Evolutionary conservation across 2,888 invertebrate genomes (phyloP).

Genomic region (Coelogynopora nodosa): DNA sequence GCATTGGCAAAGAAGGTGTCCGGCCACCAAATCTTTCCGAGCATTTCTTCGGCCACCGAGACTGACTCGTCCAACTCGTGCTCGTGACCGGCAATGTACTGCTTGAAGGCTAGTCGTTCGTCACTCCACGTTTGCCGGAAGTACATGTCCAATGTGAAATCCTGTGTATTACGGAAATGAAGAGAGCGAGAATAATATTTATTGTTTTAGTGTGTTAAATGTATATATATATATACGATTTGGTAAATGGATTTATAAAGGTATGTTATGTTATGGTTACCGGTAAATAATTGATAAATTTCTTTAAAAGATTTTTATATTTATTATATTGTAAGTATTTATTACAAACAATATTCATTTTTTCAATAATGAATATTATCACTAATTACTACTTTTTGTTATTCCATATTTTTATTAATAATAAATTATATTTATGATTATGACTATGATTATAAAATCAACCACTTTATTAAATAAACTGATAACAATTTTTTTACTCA

Average conservation of each 20-base stretch:
- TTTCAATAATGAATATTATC: no score
- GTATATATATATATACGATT: background rate
- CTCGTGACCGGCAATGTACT: slow-evolving; percentile 34
- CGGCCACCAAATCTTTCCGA: slow-evolving; percentile 52
- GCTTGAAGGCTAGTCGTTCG: slow-evolving; percentile 49
- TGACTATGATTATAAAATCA: no score
- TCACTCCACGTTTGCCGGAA: slow-evolving; percentile 52
- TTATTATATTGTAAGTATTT: no score
- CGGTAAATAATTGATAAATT: no score
- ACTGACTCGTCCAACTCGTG: slow-evolving; percentile 50
- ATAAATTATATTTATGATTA: no score
- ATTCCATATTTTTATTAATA: no score
- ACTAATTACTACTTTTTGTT: no score
- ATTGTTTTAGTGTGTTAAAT: background rate
- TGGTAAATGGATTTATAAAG: background rate
- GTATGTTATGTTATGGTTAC: no score
- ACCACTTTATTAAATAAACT: no score
- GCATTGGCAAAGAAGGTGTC: slow-evolving; percentile 53
- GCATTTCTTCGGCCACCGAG: slow-evolving; percentile 51
- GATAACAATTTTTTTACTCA: no score
- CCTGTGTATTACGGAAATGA: slow-evolving; percentile 44
- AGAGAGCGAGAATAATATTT: background rate
- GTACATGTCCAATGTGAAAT: slow-evolving; percentile 52
- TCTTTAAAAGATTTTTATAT: no score
- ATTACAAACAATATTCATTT: no score